Evolutionary conservation across 2,113 vertebrate genomes (phyloP).

Genomic region (Siniperca knerii): DNA sequence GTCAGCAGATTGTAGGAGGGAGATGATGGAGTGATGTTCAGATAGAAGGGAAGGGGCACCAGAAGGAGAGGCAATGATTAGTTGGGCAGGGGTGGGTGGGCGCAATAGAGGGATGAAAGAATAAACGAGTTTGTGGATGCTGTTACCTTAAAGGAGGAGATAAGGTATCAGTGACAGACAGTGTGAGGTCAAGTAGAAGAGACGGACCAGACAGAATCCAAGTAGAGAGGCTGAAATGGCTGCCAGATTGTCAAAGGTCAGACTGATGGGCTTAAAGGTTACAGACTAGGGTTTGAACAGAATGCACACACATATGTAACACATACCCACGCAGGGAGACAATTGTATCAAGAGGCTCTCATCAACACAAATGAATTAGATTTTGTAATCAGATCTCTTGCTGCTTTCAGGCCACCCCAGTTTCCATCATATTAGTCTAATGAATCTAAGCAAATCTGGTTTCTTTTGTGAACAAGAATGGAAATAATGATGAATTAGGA

Average conservation of each 20-base stretch:
- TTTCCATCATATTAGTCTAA: slow-evolving; percentile 28
- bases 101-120: slow-evolving; percentile 43
- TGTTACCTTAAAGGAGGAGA: slow-evolving; percentile 72
- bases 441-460: slow-evolving; percentile 33
- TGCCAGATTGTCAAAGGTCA: slow-evolving; percentile 69
- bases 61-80: slow-evolving; percentile 68
- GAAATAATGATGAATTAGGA: slow-evolving; percentile 20
- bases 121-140: slow-evolving; percentile 53
- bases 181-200: slow-evolving; percentile 55
- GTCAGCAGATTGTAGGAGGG: slow-evolving; percentile 71
- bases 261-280: slow-evolving; percentile 58
- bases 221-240: slow-evolving; percentile 39
- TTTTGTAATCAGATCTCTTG: slow-evolving; percentile 55
- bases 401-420: slow-evolving; percentile 35
- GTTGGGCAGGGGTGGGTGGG: slow-evolving; percentile 1
- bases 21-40: slow-evolving; percentile 58
- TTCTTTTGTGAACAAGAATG: slow-evolving; percentile 15
- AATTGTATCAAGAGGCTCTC: slow-evolving; percentile 30
- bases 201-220: slow-evolving; percentile 18
- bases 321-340: slow-evolving; percentile 36
- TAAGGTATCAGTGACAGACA: slow-evolving; percentile 67
- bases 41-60: slow-evolving; percentile 59
- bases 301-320: slow-evolving; percentile 32
- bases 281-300: slow-evolving; percentile 30
- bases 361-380: slow-evolving; percentile 53